A percentile compares a stretch with the other conserved stretches of the same genome.
Evolutionary conservation across 2,888 invertebrate genomes (phyloP).

Genomic region (Quadroppia sp.): DNA sequence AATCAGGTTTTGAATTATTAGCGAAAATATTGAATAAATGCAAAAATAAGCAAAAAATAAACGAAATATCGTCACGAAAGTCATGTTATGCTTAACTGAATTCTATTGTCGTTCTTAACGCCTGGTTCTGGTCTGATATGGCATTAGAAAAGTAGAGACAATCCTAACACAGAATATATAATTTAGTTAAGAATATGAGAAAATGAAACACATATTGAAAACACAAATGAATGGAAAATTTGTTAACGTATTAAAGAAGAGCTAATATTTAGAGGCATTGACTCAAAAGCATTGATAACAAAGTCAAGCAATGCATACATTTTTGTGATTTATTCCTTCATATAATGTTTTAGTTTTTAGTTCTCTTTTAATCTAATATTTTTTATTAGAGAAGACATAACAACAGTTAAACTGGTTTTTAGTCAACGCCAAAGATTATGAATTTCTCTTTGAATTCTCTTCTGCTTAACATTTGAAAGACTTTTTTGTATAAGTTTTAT

Average conservation of each 20-base stretch:
- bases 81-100: slow-evolving; percentile 8
- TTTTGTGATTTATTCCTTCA: slow-evolving; percentile 1
- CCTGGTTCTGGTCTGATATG: background rate
- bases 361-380: too few relatives aligned
- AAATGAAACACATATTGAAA: background rate
- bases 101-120: slow-evolving; percentile 12
- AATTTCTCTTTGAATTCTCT: too few relatives aligned
- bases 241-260: too few relatives aligned
- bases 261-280: background rate
- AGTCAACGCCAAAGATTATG: too few relatives aligned
- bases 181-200: too few relatives aligned
- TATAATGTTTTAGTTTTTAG: too few relatives aligned
- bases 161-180: too few relatives aligned
- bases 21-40: background rate
- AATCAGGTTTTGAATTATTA: background rate
- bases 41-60: background rate
- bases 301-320: background rate
- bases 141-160: background rate
- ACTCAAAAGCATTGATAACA: background rate
- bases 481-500: too few relatives aligned
- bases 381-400: too few relatives aligned
- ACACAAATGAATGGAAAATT: too few relatives aligned
- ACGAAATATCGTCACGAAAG: slow-evolving; percentile 16
- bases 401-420: background rate
- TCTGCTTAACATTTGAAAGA: too few relatives aligned